phyloP scores from a whole-genome alignment of 2,888 invertebrate species.

The Acleris sparsana region DNA sequence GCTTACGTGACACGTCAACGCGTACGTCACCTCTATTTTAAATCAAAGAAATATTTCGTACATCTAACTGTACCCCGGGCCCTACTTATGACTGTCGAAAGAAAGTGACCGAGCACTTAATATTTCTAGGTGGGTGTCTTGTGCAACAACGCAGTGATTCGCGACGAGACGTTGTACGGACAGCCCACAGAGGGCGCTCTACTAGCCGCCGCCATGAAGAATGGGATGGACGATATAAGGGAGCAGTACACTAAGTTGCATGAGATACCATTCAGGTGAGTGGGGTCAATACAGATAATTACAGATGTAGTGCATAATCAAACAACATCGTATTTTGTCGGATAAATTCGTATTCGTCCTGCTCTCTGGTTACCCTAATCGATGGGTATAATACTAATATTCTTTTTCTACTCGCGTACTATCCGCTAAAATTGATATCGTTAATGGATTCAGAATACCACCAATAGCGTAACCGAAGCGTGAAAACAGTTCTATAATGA shows the following conservation, averaged over 20 bases:
- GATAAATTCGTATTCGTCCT: not conserved
- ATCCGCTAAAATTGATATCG: too few relatives aligned
- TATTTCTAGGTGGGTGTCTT: constrained; percentile 88
- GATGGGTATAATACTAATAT: too few relatives aligned
- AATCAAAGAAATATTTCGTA: too few relatives aligned
- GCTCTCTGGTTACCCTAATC: not conserved
- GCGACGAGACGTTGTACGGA: constrained; percentile 92
- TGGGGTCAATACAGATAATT: not conserved
- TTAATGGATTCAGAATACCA: too few relatives aligned
- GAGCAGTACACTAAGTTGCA: constrained; percentile 93
- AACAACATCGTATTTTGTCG: not conserved
- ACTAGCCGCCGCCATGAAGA: constrained; percentile 95
- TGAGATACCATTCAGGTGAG: constrained; percentile 94
- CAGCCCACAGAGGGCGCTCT: constrained; percentile 99
- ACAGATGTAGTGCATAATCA: too few relatives aligned
- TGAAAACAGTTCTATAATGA: too few relatives aligned
- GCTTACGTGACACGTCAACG: too few relatives aligned
- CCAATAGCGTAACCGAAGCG: too few relatives aligned
- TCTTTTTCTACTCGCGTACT: too few relatives aligned
- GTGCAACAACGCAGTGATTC: constrained; percentile 97
- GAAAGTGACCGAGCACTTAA: not conserved
- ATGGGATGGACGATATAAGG: constrained; percentile 91
- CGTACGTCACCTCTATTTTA: too few relatives aligned
- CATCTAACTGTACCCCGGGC: too few relatives aligned
- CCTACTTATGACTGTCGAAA: too few relatives aligned